Evolutionary conservation across 2,888 invertebrate species (phyloP), one percentile per base, ranked within the genome.

Genomic region (Allygus modestus): DNA sequence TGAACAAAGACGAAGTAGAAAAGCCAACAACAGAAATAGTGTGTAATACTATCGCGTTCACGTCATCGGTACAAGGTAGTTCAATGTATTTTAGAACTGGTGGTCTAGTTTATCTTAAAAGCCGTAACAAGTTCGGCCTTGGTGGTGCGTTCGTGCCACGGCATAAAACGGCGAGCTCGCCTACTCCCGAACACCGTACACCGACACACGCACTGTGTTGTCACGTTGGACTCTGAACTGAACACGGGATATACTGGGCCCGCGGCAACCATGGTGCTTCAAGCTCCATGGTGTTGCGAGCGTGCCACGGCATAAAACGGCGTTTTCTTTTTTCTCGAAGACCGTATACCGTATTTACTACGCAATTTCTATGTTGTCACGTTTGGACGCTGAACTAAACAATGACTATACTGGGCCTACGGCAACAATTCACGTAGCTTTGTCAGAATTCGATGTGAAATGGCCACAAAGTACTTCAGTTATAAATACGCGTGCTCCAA

Each of bases 51-150:
- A n/a, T n/a, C n/a, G n/a, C n/a, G n/a, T n/a, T 37, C 5, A 4
- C 37, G 54, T 54, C 23, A 54, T 46, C 54, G 15, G 20, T 4
- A 37, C 5, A 15, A 54, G 23, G 2, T 15, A 23, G 54, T 23
- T 23, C 2, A 7, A 54, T 54, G 54, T 12, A 54, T 54, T 51
- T 51, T 51, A 9, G 15, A 4, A 15, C 65, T 65, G 15, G 28
- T 31, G 65, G 65, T 65, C 65, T 65, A 65, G 65, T 65, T 65
- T 65, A 65, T 65, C 65, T 65, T 65, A 65, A 71, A 71, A 71
- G 23, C 41, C 71, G 71, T 37, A 71, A 71, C 71, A 41, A 71
- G 33, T 71, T 37, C 20, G 31, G 41, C 71, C 33, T 71, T 71
- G 71, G 41, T 4, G 71, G 0, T 2, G 71, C 23, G 71, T n/a